Base-by-base conservation (phyloP, 2,888 invertebrate species). In the Galerucella nymphaeae region DNA sequence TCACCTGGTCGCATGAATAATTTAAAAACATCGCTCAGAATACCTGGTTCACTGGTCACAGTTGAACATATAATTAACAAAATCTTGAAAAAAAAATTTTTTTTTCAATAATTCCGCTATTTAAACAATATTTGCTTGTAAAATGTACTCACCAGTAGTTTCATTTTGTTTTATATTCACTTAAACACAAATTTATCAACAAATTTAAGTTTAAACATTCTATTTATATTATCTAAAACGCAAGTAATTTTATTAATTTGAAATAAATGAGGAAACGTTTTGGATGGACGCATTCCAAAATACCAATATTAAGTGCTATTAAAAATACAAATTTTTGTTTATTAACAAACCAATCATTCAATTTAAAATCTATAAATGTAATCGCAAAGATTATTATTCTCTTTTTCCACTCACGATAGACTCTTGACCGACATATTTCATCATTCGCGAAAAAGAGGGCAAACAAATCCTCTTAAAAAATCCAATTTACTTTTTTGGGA, bases 391-490 rank as follows among this genome's bases (percentile, higher is more conserved):
- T 45, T 45, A 0, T 45, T 45, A 0, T 14, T 14, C 14, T 45
- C 14, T 45, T 3, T 13, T 45, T 45, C 13, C 45, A 45, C 13
- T 45, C 13, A 53, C 18, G 18, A 58, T 9, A 66, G 23, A 20
- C 30, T 66, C 58, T 66, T 58, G 57, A 66, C 66, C 66, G 66
- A 58, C 2, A 66, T 42, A 58, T 58, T 45, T 66, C 30, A 42
- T 57, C 41, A 16, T 8, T 57, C 30, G n/a, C 58, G 38, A 66
- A 66, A 59, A 59, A 45, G 42, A 11, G 23, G 20, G 45, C 66
- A 58, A 66, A 66, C 58, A 66, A 66, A 66, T 58, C 66, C 48
- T 23, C 58, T 66, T 58, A 66, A 66, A 70, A 65, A 70, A 71
- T 66, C 66, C 59, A 61, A 62, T 66, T 66, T 53, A 59, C 48